These are phyloP conservation scores for Rhadinocentrus ornatus DNA, from an alignment of 2,797 vertebrate species.

Conservation along the genomic window DNA sequence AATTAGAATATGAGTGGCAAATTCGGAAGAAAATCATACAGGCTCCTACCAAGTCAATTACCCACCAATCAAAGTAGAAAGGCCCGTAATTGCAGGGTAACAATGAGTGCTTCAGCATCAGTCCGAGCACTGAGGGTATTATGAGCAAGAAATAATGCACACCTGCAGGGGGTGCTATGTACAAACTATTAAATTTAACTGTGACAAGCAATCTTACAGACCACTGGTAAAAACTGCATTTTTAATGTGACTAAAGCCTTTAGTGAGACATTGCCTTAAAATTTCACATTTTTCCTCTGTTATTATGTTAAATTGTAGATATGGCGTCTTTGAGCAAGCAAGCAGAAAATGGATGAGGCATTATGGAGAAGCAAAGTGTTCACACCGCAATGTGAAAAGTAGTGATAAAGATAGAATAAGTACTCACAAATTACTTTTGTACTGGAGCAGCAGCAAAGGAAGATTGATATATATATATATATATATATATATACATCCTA, in stretches of 20 bases:
- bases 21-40: slow-evolving; percentile 83
- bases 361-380: slow-evolving; percentile 49
- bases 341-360: slow-evolving; percentile 69
- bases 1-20: slow-evolving; percentile 82
- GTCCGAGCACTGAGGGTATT: slow-evolving; percentile 51
- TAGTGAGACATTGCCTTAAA: slow-evolving; percentile 72
- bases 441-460: neutral
- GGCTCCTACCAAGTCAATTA: slow-evolving; percentile 87
- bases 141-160: slow-evolving; percentile 73
- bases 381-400: slow-evolving; percentile 7
- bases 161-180: slow-evolving; percentile 88
- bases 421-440: slow-evolving; percentile 12
- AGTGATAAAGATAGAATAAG: slow-evolving; percentile 1
- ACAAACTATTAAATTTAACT: slow-evolving; percentile 80
- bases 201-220: slow-evolving; percentile 57
- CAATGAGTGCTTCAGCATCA: slow-evolving; percentile 66
- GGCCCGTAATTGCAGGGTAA: slow-evolving; percentile 85
- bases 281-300: slow-evolving; percentile 72
- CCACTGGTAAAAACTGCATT: slow-evolving; percentile 47
- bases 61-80: slow-evolving; percentile 87
- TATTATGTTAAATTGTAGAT: slow-evolving; percentile 77
- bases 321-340: slow-evolving; percentile 51
- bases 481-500: too few species aligned
- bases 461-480: neutral
- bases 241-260: slow-evolving; percentile 68